Evolutionary conservation across 2,888 invertebrate species (phyloP), one percentile per base, ranked within the genome.

Genomic region (Eurytoma californica): DNA sequence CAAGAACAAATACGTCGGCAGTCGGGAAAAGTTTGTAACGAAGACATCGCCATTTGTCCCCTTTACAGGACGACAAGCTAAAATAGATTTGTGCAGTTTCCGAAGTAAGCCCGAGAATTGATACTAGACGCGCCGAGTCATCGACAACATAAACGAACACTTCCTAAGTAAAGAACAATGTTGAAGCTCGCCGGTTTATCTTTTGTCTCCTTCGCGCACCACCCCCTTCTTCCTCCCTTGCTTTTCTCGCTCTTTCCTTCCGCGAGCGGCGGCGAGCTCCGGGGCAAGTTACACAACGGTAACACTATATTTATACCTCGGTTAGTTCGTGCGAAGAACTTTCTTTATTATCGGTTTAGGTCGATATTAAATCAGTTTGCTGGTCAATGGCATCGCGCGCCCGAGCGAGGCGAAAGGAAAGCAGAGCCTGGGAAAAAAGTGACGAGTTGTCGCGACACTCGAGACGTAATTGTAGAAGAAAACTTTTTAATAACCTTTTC

Each of bases 121-220:
- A 77, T 70, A 70, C 65, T 28, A 61, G 16, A 13, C 30, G 65
- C 51, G 77, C 51, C 65, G 65, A 65, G 70, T 70, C 63, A 65
- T 65, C 66, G 77, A 61, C 70, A 65, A 70, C 16, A 65, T 69
- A 70, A 76, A 76, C 63, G 63, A 69, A 57, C 55, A 13, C 67
- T 68, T 63, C 61, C 76, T 76, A 76, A 76, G 76, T 76, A 76
- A 76, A 76, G 76, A 76, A 76, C 69, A 69, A 67, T 69, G 76
- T 69, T 57, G 75, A 20, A 68, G 58, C 49, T 24, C 61, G 28
- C 61, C 24, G 61, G 75, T 75, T 60, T 75, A 75, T 75, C 75
- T 75, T 68, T 75, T 75, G 68, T 75, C 60, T 57, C 28, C 49
- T 49, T 18, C 18, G 7, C 18, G 14, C 67, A 28, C 13, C n/a